A percentile compares a stretch with the other conserved stretches of the same genome.
phyloP scores from a whole-genome alignment of 2,113 vertebrate genomes.

The Takifugu bimaculatus region DNA sequence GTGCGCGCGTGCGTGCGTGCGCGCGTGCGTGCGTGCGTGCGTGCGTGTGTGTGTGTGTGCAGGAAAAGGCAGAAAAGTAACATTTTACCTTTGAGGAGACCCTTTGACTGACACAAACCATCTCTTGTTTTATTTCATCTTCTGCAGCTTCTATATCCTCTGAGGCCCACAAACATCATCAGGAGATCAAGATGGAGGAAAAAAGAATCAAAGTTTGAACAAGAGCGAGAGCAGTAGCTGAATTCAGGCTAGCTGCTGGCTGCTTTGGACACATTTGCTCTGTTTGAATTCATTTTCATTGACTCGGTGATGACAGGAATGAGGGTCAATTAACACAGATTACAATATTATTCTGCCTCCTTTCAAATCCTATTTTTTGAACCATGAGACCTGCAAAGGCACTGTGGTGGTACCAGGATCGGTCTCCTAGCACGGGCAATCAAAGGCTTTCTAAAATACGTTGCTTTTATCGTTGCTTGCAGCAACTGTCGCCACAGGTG shows the following conservation, averaged over 20 bases:
- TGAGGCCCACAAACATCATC: constrained; percentile 43
- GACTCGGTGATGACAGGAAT: background rate
- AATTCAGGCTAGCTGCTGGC: constrained; percentile 1
- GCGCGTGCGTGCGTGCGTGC: constrained; percentile 23
- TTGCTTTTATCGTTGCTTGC: no score
- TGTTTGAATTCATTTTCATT: background rate
- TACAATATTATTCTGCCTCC: no score
- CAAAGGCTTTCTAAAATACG: no score
- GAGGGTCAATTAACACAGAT: background rate
- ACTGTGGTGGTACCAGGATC: no score
- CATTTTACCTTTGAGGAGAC: constrained; percentile 49
- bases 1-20: constrained; percentile 11
- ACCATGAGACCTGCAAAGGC: no score
- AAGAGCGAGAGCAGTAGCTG: constrained; percentile 43
- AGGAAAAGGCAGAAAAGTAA: constrained; percentile 29
- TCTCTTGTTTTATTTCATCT: constrained; percentile 55
- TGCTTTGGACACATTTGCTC: constrained; percentile 14
- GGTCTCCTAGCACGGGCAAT: no score
- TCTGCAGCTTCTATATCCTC: constrained; percentile 46
- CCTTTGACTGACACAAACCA: constrained; percentile 50
- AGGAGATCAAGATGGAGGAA: constrained; percentile 10
- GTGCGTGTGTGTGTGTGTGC: constrained; percentile 5
- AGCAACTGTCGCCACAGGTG: no score
- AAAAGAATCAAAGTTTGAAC: constrained; percentile 28
- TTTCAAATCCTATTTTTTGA: no score